These are phyloP conservation scores for Brachyistius frenatus DNA, from an alignment of 2,113 vertebrate genomes.

Conservation along the genomic window DNA sequence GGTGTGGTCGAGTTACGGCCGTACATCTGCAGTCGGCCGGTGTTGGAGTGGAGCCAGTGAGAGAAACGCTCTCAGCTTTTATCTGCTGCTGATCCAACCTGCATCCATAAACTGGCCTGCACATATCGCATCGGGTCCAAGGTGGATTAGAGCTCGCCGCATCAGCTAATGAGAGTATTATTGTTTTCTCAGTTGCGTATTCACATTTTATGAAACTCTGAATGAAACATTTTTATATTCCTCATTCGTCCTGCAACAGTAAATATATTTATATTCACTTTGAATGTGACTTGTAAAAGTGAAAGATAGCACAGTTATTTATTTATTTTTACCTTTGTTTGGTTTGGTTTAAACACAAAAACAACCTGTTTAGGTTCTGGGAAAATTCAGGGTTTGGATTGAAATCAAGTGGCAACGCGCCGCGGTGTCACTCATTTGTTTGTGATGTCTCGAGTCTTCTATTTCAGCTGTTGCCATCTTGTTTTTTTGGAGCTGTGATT, in stretches of 20 bases:
- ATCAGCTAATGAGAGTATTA: slow-evolving; percentile 42
- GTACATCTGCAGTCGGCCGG: slow-evolving; percentile 50
- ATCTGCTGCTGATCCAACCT: slow-evolving; percentile 62
- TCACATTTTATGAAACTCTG: neutral
- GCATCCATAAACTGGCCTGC: slow-evolving; percentile 55
- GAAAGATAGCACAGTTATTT: no score
- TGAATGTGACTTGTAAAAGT: no score
- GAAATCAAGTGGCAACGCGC: no score
- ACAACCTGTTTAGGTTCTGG: no score
- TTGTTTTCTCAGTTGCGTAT: neutral
- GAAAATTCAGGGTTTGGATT: no score
- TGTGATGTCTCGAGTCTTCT: no score
- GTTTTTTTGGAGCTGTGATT: no score
- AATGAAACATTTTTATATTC: neutral
- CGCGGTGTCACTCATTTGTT: no score
- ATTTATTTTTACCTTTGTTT: no score
- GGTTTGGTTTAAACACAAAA: no score
- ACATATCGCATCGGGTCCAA: slow-evolving; percentile 41
- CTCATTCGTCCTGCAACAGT: neutral
- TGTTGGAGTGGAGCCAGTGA: slow-evolving; percentile 54
- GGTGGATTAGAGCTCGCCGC: slow-evolving; percentile 36
- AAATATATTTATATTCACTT: no score
- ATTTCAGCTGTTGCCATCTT: no score
- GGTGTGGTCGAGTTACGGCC: slow-evolving; percentile 50
- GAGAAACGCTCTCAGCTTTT: slow-evolving; percentile 62